Evolutionary conservation across 2,113 vertebrate genomes (phyloP).

Genomic region (Pelecanoides urinatrix): DNA sequence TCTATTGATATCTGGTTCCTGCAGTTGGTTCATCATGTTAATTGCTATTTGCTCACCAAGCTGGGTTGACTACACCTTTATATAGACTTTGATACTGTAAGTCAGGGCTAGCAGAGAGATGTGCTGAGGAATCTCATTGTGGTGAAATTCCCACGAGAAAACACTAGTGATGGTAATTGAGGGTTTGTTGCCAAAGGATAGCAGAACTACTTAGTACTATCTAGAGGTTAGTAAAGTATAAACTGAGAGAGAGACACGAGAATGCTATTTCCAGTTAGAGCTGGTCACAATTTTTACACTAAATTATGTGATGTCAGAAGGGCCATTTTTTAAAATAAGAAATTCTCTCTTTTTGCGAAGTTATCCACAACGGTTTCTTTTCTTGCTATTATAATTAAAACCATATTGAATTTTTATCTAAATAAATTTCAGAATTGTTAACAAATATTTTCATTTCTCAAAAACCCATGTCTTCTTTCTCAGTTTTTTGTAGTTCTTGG

Average conservation of each 20-base stretch:
- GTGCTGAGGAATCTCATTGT: neutral
- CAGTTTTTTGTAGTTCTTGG: neutral
- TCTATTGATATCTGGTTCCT: neutral
- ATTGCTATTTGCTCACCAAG: neutral
- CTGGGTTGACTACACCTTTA: neutral
- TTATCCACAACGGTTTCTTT: neutral
- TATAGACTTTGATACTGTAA: neutral
- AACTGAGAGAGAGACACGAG: neutral
- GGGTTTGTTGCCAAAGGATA: neutral
- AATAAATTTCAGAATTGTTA: conserved; percentile 7
- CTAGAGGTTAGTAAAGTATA: neutral
- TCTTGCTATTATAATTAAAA: neutral
- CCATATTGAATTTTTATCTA: conserved; percentile 2
- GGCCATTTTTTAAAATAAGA: neutral
- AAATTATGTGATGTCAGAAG: neutral
- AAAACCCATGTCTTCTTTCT: neutral
- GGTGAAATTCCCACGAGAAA: neutral
- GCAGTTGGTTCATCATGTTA: neutral
- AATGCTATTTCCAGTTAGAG: conserved; percentile 22
- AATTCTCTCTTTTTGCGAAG: neutral
- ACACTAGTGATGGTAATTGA: neutral
- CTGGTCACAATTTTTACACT: neutral
- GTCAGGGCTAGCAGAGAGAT: neutral
- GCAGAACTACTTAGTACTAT: neutral
- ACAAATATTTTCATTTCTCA: neutral